Percentiles rank a stretch among this genome's conserved stretches.
Conservation (phyloP, 2,113 vertebrate genomes). For the Electrona antarctica region DNA sequence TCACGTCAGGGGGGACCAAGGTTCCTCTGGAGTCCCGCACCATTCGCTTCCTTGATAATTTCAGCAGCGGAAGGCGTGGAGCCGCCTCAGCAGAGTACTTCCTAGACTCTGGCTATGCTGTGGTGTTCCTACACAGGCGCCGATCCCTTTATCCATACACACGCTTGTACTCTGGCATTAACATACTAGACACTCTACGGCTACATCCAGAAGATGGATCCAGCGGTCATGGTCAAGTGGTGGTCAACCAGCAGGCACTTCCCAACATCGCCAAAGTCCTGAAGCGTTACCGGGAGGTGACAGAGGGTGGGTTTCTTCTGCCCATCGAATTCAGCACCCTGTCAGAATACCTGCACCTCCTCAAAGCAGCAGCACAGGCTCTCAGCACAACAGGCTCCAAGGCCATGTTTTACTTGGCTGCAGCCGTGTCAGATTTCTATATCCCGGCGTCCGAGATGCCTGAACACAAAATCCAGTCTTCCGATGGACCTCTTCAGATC, state of each 20-base stretch:
- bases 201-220: constrained; percentile 36
- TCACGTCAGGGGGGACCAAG: constrained; percentile 95
- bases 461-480: constrained; percentile 97
- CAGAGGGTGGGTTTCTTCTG: constrained; percentile 78
- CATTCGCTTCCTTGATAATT: constrained; percentile 94
- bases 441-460: constrained; percentile 95
- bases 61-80: constrained; percentile 93
- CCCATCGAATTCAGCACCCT: constrained; percentile 90
- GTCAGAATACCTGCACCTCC: constrained; percentile 89
- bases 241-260: constrained; percentile 80
- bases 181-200: constrained; percentile 84
- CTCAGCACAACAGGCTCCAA: constrained; percentile 86
- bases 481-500: constrained; percentile 93
- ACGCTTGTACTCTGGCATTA: constrained; percentile 82
- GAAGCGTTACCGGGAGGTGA: constrained; percentile 82
- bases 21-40: constrained; percentile 91
- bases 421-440: constrained; percentile 96
- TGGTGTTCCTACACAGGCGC: constrained; percentile 91
- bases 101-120: constrained; percentile 84
- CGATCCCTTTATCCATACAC: constrained; percentile 90
- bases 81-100: constrained; percentile 90
- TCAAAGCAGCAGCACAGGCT: constrained; percentile 89
- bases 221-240: constrained; percentile 59
- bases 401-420: constrained; percentile 97
- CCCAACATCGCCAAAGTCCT: constrained; percentile 84